A percentile compares a stretch with the other conserved stretches of the same genome.
Evolutionary conservation across 2,888 invertebrate genomes (phyloP).

Genomic region (Anthophora plumipes): DNA sequence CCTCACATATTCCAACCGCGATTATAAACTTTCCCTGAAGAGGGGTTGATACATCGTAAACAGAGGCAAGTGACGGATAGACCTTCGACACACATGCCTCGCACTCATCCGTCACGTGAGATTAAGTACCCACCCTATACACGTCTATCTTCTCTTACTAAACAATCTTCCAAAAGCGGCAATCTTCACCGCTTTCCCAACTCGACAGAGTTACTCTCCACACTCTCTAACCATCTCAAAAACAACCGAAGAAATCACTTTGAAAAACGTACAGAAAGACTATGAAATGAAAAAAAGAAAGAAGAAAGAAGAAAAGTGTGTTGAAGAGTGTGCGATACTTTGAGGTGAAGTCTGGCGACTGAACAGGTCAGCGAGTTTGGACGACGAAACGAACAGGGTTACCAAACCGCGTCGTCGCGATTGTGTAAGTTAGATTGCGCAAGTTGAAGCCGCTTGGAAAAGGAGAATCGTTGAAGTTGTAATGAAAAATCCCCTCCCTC

Average conservation of each 20-base stretch:
- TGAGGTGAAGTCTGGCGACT: neutral
- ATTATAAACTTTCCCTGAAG: neutral
- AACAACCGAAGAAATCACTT: neutral
- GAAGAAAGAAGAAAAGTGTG: no score
- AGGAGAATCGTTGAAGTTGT: slow-evolving; percentile 46
- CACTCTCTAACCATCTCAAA: neutral
- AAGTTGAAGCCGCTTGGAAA: slow-evolving; percentile 39
- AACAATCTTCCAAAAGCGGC: neutral
- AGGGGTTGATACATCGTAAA: slow-evolving; percentile 18
- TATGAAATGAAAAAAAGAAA: no score
- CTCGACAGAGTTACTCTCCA: neutral
- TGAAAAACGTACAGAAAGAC: no score
- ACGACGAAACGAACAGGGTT: slow-evolving; percentile 8
- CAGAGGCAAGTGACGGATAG: neutral
- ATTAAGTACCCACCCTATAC: slow-evolving; percentile 14
- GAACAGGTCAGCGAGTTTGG: slow-evolving; percentile 13
- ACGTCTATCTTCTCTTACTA: neutral
- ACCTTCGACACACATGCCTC: slow-evolving; percentile 9
- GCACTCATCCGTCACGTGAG: slow-evolving; percentile 10
- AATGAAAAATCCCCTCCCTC: slow-evolving; percentile 35
- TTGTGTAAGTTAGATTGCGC: slow-evolving; percentile 45
- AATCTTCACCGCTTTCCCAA: no score
- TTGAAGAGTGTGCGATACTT: no score
- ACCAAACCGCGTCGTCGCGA: neutral
- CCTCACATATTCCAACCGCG: neutral